Percentiles rank a stretch among this genome's conserved stretches.
phyloP scores from a whole-genome alignment of 2,113 vertebrate species.

The Prochilodus magdalenae region DNA sequence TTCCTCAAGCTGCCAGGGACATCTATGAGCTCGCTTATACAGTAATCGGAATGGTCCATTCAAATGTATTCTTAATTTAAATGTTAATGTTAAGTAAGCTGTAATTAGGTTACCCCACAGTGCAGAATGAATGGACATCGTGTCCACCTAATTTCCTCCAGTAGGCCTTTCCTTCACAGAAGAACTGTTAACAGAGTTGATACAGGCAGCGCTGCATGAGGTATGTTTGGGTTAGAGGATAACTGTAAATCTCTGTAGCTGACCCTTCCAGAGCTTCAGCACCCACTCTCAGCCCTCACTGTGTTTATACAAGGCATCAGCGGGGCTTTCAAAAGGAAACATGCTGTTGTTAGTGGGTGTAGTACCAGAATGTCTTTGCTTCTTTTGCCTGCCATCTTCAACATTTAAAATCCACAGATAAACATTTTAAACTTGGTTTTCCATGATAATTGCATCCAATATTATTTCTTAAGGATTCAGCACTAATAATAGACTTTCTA shows the following conservation, averaged over 20 bases:
- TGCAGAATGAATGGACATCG: neutral
- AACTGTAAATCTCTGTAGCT: neutral
- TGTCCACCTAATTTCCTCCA: neutral
- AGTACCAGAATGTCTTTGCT: neutral
- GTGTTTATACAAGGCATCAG: neutral
- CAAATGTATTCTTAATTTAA: neutral
- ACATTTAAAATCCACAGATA: neutral
- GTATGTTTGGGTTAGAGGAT: slow-evolving; percentile 8
- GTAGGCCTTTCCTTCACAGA: neutral
- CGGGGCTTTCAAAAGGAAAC: neutral
- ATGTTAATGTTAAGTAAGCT: neutral
- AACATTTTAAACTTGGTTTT: neutral
- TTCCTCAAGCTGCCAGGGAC: neutral
- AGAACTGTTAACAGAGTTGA: neutral
- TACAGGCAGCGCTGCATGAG: slow-evolving; percentile 11
- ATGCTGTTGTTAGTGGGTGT: slow-evolving; percentile 1
- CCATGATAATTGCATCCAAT: too few relatives aligned
- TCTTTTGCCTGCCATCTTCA: neutral
- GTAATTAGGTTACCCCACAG: neutral
- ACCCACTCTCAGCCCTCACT: neutral
- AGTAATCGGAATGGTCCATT: neutral
- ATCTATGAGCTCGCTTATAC: neutral
- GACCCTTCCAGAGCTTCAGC: neutral
- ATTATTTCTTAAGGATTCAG: too few relatives aligned
- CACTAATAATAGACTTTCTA: too few relatives aligned